Base-by-base conservation (phyloP, 2,888 invertebrate genomes). In the Panorpa germanica region DNA sequence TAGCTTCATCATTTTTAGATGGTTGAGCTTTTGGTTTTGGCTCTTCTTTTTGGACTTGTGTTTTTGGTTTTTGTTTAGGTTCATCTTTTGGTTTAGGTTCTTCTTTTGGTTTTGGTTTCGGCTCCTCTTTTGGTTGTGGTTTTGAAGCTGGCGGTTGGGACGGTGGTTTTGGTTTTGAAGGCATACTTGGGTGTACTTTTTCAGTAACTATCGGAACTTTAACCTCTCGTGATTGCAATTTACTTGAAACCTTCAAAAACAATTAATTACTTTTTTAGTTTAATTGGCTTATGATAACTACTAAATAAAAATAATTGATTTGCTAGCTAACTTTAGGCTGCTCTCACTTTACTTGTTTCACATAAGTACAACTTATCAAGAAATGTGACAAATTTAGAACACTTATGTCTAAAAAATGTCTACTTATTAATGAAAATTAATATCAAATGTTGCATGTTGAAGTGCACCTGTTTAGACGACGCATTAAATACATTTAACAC, bases 191-290 rank as follows among this genome's bases (percentile, higher is more conserved):
- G 34, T 46, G 47, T 20, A 36, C 38, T 31, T 37, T 41, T 34
- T 41, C 40, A n/a, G 39, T 48, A 33, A 45, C 42, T 15, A 55
- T 41, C n/a, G 50, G 49, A 8, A 58, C 49, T 41, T 55, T 56
- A 4, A 53, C 47, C 32, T 51, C 50, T 17, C 46, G 43, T 4
- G 46, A 45, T 37, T 45, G 48, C 8, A 48, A 37, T 39, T 43
- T 43, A 4, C 29, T 8, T 12, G 32, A 17, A n/a, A 32, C 32
- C 18, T 32, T n/a, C n/a, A n/a, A n/a, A n/a, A n/a, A n/a, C n/a
- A n/a, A n/a, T n/a, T n/a, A n/a, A n/a, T n/a, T n/a, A n/a, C n/a
- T n/a, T n/a, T n/a, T n/a, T n/a, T n/a, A n/a, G n/a, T n/a, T n/a
- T n/a, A n/a, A n/a, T n/a, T n/a, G n/a, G n/a, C n/a, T n/a, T n/a